Evolutionary conservation across 2,113 vertebrate species (phyloP).

Genomic region (Pelusios castaneus): DNA sequence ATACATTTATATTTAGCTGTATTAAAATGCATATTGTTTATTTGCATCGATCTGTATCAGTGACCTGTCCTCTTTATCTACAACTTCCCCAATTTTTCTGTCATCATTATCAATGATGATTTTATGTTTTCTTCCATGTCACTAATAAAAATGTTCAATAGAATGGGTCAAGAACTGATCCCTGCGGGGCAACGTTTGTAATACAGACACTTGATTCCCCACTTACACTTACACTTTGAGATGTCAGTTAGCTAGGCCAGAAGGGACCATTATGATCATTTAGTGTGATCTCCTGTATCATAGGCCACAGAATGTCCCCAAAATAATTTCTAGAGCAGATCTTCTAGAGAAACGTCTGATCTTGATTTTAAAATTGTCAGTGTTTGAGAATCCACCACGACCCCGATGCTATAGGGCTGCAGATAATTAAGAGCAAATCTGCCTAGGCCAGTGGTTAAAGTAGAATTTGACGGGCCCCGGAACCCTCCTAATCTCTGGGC

Average conservation of each 20-base stretch:
- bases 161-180: background rate
- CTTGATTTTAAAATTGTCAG: no score
- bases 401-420: no score
- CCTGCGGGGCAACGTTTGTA: background rate
- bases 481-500: no score
- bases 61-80: background rate
- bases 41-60: background rate
- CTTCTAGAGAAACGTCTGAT: no score
- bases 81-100: background rate
- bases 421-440: background rate
- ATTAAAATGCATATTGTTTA: background rate
- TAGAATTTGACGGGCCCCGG: no score
- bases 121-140: background rate
- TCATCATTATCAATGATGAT: background rate
- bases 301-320: no score
- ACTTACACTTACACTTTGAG: background rate
- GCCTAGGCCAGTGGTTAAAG: no score
- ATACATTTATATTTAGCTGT: background rate
- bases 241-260: background rate
- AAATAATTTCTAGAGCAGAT: no score
- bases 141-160: background rate
- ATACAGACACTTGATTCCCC: background rate
- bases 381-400: no score
- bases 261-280: no score
- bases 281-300: no score